Base-by-base conservation (phyloP, 2,888 invertebrate genomes). In the Fragum sueziense region DNA sequence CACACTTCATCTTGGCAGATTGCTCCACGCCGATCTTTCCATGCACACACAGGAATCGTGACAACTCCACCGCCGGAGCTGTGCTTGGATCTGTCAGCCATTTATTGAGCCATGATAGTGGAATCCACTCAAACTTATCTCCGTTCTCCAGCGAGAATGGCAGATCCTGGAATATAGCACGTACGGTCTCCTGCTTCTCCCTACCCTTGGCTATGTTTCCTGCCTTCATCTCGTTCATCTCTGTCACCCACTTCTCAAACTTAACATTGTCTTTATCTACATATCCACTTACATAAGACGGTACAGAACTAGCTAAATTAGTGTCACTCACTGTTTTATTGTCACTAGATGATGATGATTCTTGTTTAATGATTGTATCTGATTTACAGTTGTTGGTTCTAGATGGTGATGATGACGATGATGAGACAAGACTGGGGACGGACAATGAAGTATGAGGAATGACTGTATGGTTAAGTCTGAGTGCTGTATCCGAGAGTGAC, bases 41-140 rank as follows among this genome's bases (percentile, higher is more conserved):
- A 79, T 90, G 90, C 33, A 69, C 79, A 87, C 95, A 95, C 22
- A 94, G 85, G 20, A 94, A 90, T 7, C 86, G 85, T 4, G 91
- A 88, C 86, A 94, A 94, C 80, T 94, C 93, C 22, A 95, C 93
- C 11, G 93, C 91, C 22, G 93, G 88, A 6, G 94, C 91, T 47
- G 88, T 91, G 11, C 84, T 76, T 7, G 90, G 89, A 41, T 90
- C 88, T 20, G 91, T 92, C 2, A 95, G 85, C 95, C 95, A 95
- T 73, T 94, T 93, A 0, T 90, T 91, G 14, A 95, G 86, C 95
- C 95, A 95, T 29, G 93, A 93, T 2, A 92, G 93, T 11, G 94
- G 93, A 33, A 95, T 91, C 93, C 94, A 95, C 84, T 95, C 94
- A 76, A 74, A 84, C 84, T 91, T 94, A 34, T 92, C 89, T 2